A percentile compares a stretch with the other conserved stretches of the same genome.
Conservation (phyloP, 1,140 invertebrate species). For the Leptinotarsa texana region DNA sequence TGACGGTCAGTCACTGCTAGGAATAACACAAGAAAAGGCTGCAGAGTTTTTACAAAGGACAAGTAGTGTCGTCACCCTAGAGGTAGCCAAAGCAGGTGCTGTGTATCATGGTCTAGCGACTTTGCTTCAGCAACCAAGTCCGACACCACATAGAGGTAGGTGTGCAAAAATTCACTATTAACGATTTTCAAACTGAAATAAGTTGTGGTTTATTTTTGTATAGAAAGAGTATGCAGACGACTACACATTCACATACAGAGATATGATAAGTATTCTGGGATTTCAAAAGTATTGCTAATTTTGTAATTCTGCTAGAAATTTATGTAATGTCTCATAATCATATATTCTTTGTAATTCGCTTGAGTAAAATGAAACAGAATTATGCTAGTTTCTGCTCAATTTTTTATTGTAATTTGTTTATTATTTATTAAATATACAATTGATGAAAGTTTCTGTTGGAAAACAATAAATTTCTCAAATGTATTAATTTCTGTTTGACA, state of each 20-base stretch:
- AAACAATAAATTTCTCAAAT: too few relatives aligned
- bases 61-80: conserved; percentile 88
- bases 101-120: conserved; percentile 95
- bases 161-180: conserved; percentile 18
- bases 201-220: conserved; percentile 12
- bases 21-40: conserved; percentile 95
- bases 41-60: conserved; percentile 95
- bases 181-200: not conserved
- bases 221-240: conserved; percentile 8
- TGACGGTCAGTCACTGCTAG: conserved; percentile 90
- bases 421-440: too few relatives aligned
- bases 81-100: conserved; percentile 97
- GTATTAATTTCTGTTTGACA: too few relatives aligned
- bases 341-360: too few relatives aligned
- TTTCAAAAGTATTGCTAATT: conserved; percentile 7
- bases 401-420: too few relatives aligned
- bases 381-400: too few relatives aligned
- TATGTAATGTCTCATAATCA: too few relatives aligned
- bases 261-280: conserved; percentile 8
- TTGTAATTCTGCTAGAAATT: not conserved
- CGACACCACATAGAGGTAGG: conserved; percentile 81
- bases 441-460: too few relatives aligned
- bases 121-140: conserved; percentile 87
- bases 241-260: not conserved
- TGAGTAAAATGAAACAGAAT: too few relatives aligned